phyloP scores from a whole-genome alignment of 2,888 invertebrate species.

The Stenoptilia bipunctidactyla region DNA sequence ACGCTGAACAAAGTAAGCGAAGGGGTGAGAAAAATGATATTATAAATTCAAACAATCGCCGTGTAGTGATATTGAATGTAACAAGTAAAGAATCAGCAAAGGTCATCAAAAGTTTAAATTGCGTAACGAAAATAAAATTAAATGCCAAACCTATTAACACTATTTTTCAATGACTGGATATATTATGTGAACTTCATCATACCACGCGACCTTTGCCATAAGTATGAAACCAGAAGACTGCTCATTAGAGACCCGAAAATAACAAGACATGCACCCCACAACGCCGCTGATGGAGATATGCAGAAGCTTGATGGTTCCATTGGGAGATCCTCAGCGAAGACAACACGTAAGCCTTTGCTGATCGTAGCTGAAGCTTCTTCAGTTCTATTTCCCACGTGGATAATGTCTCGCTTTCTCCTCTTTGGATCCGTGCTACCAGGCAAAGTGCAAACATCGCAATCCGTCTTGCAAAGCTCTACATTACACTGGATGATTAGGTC shows the following conservation, averaged over 20 bases:
- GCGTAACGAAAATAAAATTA: no score
- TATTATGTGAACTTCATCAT: slow-evolving; percentile 38
- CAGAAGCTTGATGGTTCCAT: slow-evolving; percentile 64
- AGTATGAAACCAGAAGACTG: slow-evolving; percentile 46
- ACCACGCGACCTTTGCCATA: slow-evolving; percentile 50
- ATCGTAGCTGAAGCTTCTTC: slow-evolving; percentile 73
- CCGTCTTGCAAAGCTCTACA: slow-evolving; percentile 84
- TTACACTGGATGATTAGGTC: slow-evolving; percentile 86
- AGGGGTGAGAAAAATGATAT: not conserved
- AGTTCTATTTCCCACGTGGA: slow-evolving; percentile 57
- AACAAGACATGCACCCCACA: slow-evolving; percentile 72
- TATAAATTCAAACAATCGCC: no score
- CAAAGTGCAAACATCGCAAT: slow-evolving; percentile 80
- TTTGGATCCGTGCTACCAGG: slow-evolving; percentile 72
- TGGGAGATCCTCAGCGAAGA: slow-evolving; percentile 77
- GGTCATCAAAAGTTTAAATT: no score
- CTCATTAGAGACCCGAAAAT: slow-evolving; percentile 72
- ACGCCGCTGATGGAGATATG: slow-evolving; percentile 74
- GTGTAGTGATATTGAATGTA: no score
- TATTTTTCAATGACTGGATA: no score
- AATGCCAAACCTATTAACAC: no score
- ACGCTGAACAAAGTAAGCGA: no score
- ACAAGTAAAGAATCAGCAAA: no score
- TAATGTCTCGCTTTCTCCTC: slow-evolving; percentile 52
- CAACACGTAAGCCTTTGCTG: slow-evolving; percentile 75